A percentile compares a stretch with the other conserved stretches of the same genome.
These are phyloP conservation scores for Hydropotes inermis DNA, from an alignment of 2,113 vertebrate genomes.

Conservation along the genomic window DNA sequence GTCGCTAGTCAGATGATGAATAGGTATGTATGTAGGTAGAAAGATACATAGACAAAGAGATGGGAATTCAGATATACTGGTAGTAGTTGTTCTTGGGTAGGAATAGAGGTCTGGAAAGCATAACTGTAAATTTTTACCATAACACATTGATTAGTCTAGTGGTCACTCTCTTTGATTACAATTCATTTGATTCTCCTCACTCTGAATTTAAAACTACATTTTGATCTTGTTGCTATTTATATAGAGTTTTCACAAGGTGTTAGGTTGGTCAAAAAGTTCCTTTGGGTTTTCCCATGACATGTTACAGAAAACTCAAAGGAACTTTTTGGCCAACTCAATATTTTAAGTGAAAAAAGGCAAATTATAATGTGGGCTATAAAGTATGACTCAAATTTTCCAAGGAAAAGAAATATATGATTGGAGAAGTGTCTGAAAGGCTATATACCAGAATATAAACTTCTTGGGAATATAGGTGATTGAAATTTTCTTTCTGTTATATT, in stretches of 20 bases:
- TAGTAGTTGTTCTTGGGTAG: not conserved
- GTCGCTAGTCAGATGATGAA: not conserved
- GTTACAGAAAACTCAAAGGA: not conserved
- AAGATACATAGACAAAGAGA: not conserved
- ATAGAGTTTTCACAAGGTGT: not conserved
- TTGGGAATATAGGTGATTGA: not conserved
- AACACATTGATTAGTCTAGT: not conserved
- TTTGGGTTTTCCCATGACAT: not conserved
- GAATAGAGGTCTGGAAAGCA: not conserved
- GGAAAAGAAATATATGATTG: not conserved
- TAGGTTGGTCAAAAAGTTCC: not conserved
- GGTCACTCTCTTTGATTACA: not conserved
- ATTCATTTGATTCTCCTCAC: not conserved
- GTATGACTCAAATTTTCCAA: not conserved
- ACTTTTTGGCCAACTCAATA: not conserved
- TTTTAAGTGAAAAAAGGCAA: not conserved
- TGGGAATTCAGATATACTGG: not conserved
- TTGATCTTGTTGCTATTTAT: not conserved
- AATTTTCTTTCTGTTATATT: not conserved
- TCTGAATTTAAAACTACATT: conserved; percentile 5
- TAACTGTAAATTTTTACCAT: not conserved
- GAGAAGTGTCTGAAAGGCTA: not conserved
- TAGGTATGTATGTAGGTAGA: not conserved
- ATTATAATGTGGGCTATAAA: not conserved
- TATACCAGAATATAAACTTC: not conserved